Percentiles rank a stretch among this genome's conserved stretches.
Conservation (phyloP, 2,113 vertebrate genomes). For the Rhagologus leucostigma region DNA sequence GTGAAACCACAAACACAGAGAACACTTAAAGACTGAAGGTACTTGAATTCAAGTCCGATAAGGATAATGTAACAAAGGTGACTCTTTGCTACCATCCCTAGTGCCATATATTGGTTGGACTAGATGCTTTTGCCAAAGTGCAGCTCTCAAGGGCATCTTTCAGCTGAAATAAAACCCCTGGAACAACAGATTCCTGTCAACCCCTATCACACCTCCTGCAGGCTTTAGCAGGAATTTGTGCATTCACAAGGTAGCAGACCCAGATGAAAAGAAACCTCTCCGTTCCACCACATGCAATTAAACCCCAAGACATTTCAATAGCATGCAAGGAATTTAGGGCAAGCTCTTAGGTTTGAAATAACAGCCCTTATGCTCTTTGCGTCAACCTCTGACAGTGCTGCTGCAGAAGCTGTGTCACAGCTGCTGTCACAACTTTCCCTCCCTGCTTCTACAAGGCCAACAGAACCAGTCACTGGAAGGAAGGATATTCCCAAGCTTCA, state of each 20-base stretch:
- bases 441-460: not conserved
- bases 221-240: not conserved
- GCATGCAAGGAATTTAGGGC: not conserved
- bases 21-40: not conserved
- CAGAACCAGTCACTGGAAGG: not conserved
- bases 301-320: not conserved
- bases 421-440: not conserved
- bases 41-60: not conserved
- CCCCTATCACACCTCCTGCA: not conserved
- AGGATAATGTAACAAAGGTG: not conserved
- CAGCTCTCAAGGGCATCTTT: not conserved
- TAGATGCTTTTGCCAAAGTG: not conserved
- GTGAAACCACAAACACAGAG: not conserved
- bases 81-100: not conserved
- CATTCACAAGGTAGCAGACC: not conserved
- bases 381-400: not conserved
- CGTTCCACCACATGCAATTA: not conserved
- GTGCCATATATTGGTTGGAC: not conserved
- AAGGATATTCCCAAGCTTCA: not conserved
- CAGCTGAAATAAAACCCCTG: not conserved
- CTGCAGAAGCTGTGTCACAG: not conserved
- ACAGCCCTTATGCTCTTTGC: not conserved
- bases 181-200: not conserved
- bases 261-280: conserved; percentile 21
- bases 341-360: not conserved